Base-by-base conservation (phyloP, 1,140 invertebrate species). In the Melipona quadrifasciata region DNA sequence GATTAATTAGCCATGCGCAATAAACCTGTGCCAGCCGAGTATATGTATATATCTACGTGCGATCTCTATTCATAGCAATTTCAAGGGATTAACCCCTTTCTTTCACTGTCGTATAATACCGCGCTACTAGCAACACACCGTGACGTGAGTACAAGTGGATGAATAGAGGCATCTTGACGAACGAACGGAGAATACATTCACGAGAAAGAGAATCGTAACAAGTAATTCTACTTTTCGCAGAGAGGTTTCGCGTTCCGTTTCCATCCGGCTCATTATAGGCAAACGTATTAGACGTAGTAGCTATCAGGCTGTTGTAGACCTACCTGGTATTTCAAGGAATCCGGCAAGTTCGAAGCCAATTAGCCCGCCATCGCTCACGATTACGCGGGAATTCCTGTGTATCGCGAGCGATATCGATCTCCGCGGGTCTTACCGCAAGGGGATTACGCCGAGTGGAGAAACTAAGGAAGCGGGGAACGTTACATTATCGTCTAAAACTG, bases 381-480 rank as follows among this genome's bases (percentile, higher is more conserved):
- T 57, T 78, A 61, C 55, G 47, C 1, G 68, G 55, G n/a, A 72
- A 72, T 61, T 47, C 10, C 27, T 73, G 19, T 61, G 17, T 51
- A 72, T 72, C 55, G 39, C 53, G 78, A 80, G 27, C 21, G 34
- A 76, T n/a, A 58, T 39, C 57, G 31, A 61, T 58, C 55, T 76
- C 34, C 16, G 14, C n/a, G 10, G 16, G 21, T 31, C n/a, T 72
- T 47, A 51, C 34, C 57, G 31, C 31, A 64, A 39, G 57, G 34
- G 17, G 57, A 76, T 76, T 76, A 76, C 24, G 4, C 34, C n/a
- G 34, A 61, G 31, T 64, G 24, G 53, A 47, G 39, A 47, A 47
- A 47, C 39, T 47, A 47, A 47, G 39, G 39, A 61, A 57, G 16
- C 57, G 34, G 17, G 24, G 21, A 1, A 57, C 47, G 57, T 76